Evolutionary conservation across 2,797 vertebrate species (phyloP).

Genomic region (Centroberyx gerrardi): DNA sequence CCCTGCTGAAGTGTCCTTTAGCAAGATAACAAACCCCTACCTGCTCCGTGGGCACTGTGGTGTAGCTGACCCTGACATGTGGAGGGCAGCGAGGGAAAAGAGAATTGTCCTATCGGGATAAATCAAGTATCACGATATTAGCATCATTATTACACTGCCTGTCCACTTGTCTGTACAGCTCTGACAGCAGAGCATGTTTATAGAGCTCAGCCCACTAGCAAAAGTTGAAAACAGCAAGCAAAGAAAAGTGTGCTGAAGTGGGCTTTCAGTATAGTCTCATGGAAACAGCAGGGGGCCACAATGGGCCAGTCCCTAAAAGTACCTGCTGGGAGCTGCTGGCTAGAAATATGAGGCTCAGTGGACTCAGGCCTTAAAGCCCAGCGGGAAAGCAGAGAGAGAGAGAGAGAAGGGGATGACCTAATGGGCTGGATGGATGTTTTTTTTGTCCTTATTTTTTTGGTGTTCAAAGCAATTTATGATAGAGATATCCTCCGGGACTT

Average conservation of each 20-base stretch:
- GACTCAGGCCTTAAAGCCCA: neutral
- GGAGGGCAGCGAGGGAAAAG: too few relatives aligned
- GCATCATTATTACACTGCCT: neutral
- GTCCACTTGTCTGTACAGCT: neutral
- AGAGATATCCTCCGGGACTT: too few relatives aligned
- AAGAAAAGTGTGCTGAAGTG: neutral
- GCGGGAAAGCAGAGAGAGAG: neutral
- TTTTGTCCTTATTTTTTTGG: too few relatives aligned
- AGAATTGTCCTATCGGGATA: neutral
- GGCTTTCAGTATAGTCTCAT: neutral
- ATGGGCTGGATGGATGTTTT: neutral
- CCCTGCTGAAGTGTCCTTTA: neutral
- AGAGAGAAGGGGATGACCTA: neutral
- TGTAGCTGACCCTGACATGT: too few relatives aligned
- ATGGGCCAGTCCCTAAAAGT: neutral
- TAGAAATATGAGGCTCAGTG: neutral
- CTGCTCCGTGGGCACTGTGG: too few relatives aligned
- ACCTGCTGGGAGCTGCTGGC: slow-evolving; percentile 22
- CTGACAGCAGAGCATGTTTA: neutral
- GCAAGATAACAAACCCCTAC: neutral
- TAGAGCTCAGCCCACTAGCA: neutral
- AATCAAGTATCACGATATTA: neutral
- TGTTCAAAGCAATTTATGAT: too few relatives aligned
- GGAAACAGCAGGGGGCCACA: neutral
- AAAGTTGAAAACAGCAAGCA: neutral